Conservation (phyloP, 2,888 invertebrate genomes). For the Leptinotarsa tumamoca region DNA sequence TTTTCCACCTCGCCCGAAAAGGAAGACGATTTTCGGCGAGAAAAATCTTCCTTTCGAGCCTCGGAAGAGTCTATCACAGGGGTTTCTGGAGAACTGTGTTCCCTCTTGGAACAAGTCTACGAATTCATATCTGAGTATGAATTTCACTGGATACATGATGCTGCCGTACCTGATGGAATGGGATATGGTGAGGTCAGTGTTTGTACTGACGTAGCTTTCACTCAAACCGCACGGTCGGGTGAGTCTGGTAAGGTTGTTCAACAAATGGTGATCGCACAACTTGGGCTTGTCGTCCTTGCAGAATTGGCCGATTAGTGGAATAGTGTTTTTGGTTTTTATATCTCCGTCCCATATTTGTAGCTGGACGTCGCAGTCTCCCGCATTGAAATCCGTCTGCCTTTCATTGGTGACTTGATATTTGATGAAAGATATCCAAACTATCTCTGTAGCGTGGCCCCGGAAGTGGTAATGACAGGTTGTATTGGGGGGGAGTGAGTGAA, state of each 20-base stretch:
- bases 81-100: slow-evolving; percentile 72
- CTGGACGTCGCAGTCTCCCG: slow-evolving; percentile 77
- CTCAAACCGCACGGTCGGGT: slow-evolving; percentile 78
- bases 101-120: slow-evolving; percentile 81
- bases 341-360: slow-evolving; percentile 83
- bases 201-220: slow-evolving; percentile 84
- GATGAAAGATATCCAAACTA: slow-evolving; percentile 86
- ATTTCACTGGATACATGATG: slow-evolving; percentile 81
- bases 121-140: slow-evolving; percentile 85
- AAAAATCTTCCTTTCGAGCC: slow-evolving; percentile 71
- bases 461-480: slow-evolving; percentile 86
- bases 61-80: slow-evolving; percentile 74
- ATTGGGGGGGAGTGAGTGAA: slow-evolving; percentile 83
- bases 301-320: slow-evolving; percentile 78
- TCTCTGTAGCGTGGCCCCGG: slow-evolving; percentile 79
- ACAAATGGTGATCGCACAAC: slow-evolving; percentile 79
- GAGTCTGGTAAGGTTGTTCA: slow-evolving; percentile 78
- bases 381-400: slow-evolving; percentile 73
- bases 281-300: slow-evolving; percentile 82
- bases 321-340: slow-evolving; percentile 63
- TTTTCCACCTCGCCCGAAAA: slow-evolving; percentile 85
- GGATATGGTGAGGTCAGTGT: slow-evolving; percentile 80
- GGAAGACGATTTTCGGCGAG: slow-evolving; percentile 84
- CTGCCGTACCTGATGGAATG: slow-evolving; percentile 84
- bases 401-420: slow-evolving; percentile 80